Conservation (phyloP, 1,140 invertebrate genomes). For the Phenacoccus solenopsis region DNA sequence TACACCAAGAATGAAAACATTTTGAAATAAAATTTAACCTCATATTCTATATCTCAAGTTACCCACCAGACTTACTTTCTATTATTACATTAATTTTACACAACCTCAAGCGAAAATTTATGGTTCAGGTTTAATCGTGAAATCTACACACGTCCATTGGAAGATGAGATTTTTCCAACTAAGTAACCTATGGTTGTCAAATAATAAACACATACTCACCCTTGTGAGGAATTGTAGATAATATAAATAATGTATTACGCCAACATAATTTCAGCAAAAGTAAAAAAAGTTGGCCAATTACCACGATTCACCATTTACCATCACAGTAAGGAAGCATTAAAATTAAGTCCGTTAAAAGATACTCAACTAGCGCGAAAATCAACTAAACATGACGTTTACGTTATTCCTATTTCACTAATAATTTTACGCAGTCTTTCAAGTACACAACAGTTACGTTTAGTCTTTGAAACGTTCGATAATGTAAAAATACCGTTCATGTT, state of each 20-base stretch:
- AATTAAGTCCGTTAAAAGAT: neutral
- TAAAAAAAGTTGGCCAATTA: neutral
- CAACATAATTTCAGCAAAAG: neutral
- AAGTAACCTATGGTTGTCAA: neutral
- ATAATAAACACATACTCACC: slow-evolving; percentile 8
- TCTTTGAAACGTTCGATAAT: neutral
- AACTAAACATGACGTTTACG: neutral
- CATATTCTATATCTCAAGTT: neutral
- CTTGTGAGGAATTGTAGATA: neutral
- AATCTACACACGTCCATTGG: neutral
- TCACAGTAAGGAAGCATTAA: neutral
- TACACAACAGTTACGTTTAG: neutral
- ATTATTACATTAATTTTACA: neutral
- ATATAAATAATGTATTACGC: neutral
- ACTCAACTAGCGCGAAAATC: neutral
- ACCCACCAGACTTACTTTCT: neutral
- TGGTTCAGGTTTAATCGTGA: neutral
- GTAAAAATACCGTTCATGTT: neutral
- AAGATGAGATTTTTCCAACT: neutral
- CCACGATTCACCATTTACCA: neutral
- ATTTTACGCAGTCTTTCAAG: neutral
- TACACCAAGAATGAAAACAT: neutral
- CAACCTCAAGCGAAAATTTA: neutral
- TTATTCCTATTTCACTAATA: neutral
- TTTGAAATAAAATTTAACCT: neutral